These are phyloP conservation scores for Leptothorax acervorum DNA, from an alignment of 2,888 invertebrate species.

Conservation along the genomic window DNA sequence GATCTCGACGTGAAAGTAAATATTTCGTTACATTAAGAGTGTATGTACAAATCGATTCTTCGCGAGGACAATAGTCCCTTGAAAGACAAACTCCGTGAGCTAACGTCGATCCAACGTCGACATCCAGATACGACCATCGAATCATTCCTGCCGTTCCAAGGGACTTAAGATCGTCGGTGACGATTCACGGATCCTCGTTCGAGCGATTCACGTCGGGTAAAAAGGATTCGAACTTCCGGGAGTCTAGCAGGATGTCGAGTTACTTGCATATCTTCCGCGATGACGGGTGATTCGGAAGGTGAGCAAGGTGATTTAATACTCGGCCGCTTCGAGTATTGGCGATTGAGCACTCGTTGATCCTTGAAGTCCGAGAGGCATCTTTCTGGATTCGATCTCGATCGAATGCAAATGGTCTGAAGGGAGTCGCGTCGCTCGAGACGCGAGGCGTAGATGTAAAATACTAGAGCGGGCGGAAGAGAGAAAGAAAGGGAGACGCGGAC, in stretches of 20 bases:
- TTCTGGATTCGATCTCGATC: slow-evolving; percentile 24
- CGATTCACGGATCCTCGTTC: not conserved
- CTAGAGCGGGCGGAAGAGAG: not conserved
- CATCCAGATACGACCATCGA: slow-evolving; percentile 14
- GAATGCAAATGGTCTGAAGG: not conserved
- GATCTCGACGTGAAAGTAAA: slow-evolving; percentile 31
- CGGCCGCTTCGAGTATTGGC: not conserved
- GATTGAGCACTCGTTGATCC: not conserved
- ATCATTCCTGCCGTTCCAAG: slow-evolving; percentile 4
- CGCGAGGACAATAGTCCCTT: not conserved
- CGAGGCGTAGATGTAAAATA: slow-evolving; percentile 54
- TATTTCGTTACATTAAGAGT: not conserved
- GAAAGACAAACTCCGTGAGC: not conserved
- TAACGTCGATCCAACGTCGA: not conserved
- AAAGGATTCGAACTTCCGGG: not conserved
- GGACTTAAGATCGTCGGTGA: not conserved
- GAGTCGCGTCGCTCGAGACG: slow-evolving; percentile 12
- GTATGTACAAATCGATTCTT: slow-evolving; percentile 11
- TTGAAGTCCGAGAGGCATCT: slow-evolving; percentile 11
- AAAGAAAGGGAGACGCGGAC: not conserved
- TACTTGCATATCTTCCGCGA: slow-evolving; percentile 21
- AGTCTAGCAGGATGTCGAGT: slow-evolving; percentile 2
- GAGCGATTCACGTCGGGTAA: slow-evolving; percentile 11
- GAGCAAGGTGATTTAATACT: slow-evolving; percentile 8
- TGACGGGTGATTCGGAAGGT: slow-evolving; percentile 18